Evolutionary conservation across 1,140 invertebrate species (phyloP), one percentile per base, ranked within the genome.

Genomic region (Drosophila gunungcola): DNA sequence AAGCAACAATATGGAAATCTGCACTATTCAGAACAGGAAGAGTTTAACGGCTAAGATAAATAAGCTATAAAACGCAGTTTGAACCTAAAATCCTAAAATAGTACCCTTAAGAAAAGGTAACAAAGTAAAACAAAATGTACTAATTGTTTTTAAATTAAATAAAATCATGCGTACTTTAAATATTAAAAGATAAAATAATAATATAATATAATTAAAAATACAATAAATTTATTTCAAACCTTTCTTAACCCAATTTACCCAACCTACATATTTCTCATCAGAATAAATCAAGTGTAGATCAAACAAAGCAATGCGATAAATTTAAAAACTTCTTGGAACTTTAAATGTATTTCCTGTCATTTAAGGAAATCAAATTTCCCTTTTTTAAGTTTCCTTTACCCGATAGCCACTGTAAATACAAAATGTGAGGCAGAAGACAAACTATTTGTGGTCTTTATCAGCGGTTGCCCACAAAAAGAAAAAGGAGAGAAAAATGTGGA

Each of bases 401-500:
- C 49, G 32, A 36, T 49, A 34, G 48, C 32, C 53, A 36, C 53
- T 45, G 53, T 60, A 58, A 27, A 36, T 25, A 32, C 13, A 49
- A 73, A 39, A 36, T 32, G 39, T 32, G n/a, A 45, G 36, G 13
- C 52, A 63, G 7, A 56, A 42, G 48, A 12, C 52, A 63, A 69
- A 78, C 78, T 65, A 78, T 56, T 68, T 78, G 54, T 46, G 61
- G 52, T 52, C 48, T 68, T 60, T 80, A 67, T 67, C 53, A 77
- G 52, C 34, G 56, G 73, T 34, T 63, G 25, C 29, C 53, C 41
- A 38, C 32, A 64, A 29, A 58, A 34, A 16, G 36, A 38, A 62
- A 76, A 52, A 32, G 11, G 36, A 39, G 29, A 42, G 21, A 55
- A 49, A 48, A 55, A 10, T 25, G 2, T 5, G 4, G 5, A 29